Evolutionary conservation across 1,140 invertebrate genomes (phyloP).

Genomic region (Arctopsyche grandis): DNA sequence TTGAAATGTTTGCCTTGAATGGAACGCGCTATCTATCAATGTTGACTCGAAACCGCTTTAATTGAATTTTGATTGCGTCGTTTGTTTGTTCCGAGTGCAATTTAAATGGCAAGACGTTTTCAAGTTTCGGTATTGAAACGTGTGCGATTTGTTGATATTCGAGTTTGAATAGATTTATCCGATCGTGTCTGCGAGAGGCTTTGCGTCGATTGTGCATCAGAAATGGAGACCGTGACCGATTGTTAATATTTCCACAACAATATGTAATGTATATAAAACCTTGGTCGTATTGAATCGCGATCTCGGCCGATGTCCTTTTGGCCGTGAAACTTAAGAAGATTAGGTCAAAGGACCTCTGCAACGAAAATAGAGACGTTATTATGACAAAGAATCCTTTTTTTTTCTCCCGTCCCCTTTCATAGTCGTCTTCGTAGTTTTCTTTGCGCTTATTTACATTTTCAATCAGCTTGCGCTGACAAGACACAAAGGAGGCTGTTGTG

Average conservation of each 20-base stretch:
- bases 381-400: constrained; percentile 44
- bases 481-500: constrained; percentile 51
- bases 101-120: too few relatives aligned
- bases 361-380: constrained; percentile 52
- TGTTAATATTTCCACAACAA: neutral
- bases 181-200: neutral
- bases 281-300: neutral
- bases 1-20: too few relatives aligned
- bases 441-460: constrained; percentile 52
- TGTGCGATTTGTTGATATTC: too few relatives aligned
- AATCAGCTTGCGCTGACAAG: constrained; percentile 48
- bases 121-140: too few relatives aligned
- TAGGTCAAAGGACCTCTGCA: constrained; percentile 49
- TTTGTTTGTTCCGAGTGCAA: too few relatives aligned
- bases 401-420: neutral
- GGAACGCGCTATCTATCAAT: too few relatives aligned
- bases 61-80: too few relatives aligned
- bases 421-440: constrained; percentile 24
- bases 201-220: neutral
- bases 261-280: neutral
- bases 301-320: constrained; percentile 36
- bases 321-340: constrained; percentile 50
- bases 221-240: neutral
- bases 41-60: too few relatives aligned
- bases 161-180: neutral